Base-by-base conservation (phyloP, 2,888 invertebrate genomes). In the Drosophila infuscata region DNA sequence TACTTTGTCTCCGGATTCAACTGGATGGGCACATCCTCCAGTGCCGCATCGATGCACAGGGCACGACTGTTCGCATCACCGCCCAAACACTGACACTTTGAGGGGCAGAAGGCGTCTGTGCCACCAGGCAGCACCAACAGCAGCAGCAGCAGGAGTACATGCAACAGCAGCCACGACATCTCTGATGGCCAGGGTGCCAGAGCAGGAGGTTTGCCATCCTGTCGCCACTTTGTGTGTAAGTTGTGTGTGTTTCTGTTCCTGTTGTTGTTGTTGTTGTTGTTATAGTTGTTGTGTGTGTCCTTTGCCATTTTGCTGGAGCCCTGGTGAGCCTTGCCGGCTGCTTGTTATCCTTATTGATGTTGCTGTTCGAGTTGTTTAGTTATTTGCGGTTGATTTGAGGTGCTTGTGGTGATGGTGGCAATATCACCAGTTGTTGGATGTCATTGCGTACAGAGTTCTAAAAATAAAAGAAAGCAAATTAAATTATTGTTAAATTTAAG, bases 11-110 rank as follows among this genome's bases (percentile, higher is more conserved):
- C 97, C 48, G 98, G 98, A 93, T 98, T 98, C 81, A 98, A 94
- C 92, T 97, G 97, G 85, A 97, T 97, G 72, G 98, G 98, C 63
- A 98, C 96, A 85, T 97, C 96, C 92, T 97, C 97, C 80, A 98
- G 95, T 74, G 95, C 95, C 63, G 97, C 97, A 89, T 95, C 95
- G 81, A 96, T 95, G 93, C 98, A 98, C 79, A 95, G 95, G 35
- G 96, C 96, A 70, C 95, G 95, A 77, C 97, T 95, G 79, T 95
- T 94, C 60, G 96, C 95, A 92, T 97, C 97, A 92, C 96, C 95
- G 59, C 92, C 92, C 77, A 92, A 57, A 94, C 98, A 98, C 76
- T 95, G 94, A 93, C 98, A 98, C 86, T 96, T 95, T 68, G 95
- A 94, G 57, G 97, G 97, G 92, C 98, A 98, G 76, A 97, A 94